phyloP scores from a whole-genome alignment of 2,888 invertebrate genomes.

The Punctoribates punctum region DNA sequence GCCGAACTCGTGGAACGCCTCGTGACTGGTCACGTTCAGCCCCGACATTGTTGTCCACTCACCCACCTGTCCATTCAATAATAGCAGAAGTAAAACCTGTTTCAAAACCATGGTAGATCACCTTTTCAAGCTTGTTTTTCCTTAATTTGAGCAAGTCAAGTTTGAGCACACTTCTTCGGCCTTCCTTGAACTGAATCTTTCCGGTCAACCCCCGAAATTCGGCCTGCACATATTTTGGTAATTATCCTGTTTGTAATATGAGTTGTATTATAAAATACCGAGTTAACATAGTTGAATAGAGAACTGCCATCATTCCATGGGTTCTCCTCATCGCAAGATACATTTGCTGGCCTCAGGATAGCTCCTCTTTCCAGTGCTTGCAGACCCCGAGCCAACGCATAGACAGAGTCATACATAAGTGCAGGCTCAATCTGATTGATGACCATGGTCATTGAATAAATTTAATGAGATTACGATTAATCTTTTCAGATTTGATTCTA shows the following conservation, averaged over 20 bases:
- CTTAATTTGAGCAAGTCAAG: constrained; percentile 77
- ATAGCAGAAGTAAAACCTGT: background rate
- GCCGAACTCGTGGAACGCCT: constrained; percentile 76
- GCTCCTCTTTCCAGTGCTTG: constrained; percentile 62
- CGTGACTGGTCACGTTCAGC: constrained; percentile 75
- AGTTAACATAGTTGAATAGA: constrained; percentile 66
- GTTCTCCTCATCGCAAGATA: constrained; percentile 66
- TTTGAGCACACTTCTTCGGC: constrained; percentile 74
- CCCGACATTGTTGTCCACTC: constrained; percentile 72
- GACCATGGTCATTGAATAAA: background rate
- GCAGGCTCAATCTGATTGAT: constrained; percentile 62
- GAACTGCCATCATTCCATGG: constrained; percentile 71
- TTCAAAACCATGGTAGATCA: background rate
- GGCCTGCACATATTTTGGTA: constrained; percentile 32
- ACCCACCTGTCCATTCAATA: constrained; percentile 57
- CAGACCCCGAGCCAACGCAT: constrained; percentile 69
- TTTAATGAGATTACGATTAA: background rate
- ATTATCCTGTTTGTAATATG: background rate
- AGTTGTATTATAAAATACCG: constrained; percentile 28
- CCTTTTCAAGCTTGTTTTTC: constrained; percentile 68
- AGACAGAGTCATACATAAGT: constrained; percentile 70
- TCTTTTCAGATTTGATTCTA: background rate
- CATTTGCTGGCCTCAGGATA: constrained; percentile 62
- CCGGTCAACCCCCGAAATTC: constrained; percentile 56
- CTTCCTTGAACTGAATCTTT: constrained; percentile 77